These are phyloP conservation scores for Prunella fulvescens DNA, from an alignment of 2,113 vertebrate species.

Conservation along the genomic window DNA sequence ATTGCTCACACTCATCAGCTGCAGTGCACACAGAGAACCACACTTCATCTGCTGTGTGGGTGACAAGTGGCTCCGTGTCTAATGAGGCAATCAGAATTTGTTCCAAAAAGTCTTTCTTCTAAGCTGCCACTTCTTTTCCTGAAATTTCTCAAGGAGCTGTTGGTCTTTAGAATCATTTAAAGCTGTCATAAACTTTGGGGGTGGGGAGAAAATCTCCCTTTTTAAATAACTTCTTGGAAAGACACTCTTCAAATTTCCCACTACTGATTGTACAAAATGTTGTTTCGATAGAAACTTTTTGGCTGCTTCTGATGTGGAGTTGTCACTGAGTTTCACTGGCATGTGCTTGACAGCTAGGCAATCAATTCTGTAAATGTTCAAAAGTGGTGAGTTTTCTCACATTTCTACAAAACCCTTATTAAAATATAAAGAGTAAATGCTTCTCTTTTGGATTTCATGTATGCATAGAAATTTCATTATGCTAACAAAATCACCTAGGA, in stretches of 20 bases:
- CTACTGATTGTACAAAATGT: background rate
- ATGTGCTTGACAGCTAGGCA: constrained; percentile 10
- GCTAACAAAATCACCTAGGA: background rate
- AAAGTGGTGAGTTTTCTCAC: background rate
- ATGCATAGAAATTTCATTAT: background rate
- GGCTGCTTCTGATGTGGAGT: background rate
- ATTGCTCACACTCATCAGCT: background rate
- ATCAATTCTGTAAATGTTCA: background rate
- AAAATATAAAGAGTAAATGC: background rate
- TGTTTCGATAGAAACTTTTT: background rate
- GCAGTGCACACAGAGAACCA: background rate
- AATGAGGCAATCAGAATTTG: background rate
- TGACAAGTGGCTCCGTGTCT: constrained; percentile 6
- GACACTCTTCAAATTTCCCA: background rate
- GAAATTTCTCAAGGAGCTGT: background rate
- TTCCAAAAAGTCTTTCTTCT: background rate
- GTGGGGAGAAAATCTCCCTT: background rate
- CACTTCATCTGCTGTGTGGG: constrained; percentile 28
- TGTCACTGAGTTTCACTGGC: background rate
- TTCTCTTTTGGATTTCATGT: background rate
- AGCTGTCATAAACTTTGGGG: background rate
- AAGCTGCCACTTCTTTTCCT: constrained; percentile 3
- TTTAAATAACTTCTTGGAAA: background rate
- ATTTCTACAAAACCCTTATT: background rate
- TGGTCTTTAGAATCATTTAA: background rate